Base-by-base conservation (phyloP, 2,797 vertebrate genomes). In the Gephyroberyx darwinii region DNA sequence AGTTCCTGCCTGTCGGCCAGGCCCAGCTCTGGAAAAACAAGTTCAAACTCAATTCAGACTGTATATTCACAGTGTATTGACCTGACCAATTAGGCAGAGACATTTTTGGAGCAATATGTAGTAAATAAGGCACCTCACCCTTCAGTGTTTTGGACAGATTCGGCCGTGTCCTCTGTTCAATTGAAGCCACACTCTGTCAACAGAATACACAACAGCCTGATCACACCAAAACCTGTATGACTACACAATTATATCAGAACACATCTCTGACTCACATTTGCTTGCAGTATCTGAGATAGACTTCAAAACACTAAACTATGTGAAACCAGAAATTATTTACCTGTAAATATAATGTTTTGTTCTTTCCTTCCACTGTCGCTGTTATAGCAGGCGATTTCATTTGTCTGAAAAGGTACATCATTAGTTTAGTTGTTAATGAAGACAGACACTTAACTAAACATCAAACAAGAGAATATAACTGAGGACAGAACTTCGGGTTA, bases 301-400 rank as follows among this genome's bases (percentile, higher is more conserved):
- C 58, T 2, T 41, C 19, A 72, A 68, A 65, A 65, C 35, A 69
- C 22, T 26, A 64, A 60, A 70, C 35, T 14, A 5, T 43, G 6
- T 30, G 17, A 77, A 72, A 16, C 7, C 20, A 56, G 30, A 31
- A 3, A 12, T 50, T 43, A 71, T 72, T 92, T 91, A 97, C 96
- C 95, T 97, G 96, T 92, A 98, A 93, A 92, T 98, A 98, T 80
- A 98, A 94, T 20, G 97, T 98, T 90, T 96, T 97, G 88, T 96
- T 96, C 86, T 95, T 96, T 53, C 96, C 96, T 52, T 96, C 95
- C 86, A 97, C 86, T 56, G 95, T 97, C 71, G 96, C 95, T 73
- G 96, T 97, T 86, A 98, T 94, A 31, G 96, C 96, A 83, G 96
- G 96, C 81, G 96, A 96, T 88, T 97, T 98, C 96, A 98, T 98